Evolutionary conservation across 2,797 vertebrate species (phyloP), one percentile per base, ranked within the genome.

Genomic region (Odontamblyopus lacepedii): DNA sequence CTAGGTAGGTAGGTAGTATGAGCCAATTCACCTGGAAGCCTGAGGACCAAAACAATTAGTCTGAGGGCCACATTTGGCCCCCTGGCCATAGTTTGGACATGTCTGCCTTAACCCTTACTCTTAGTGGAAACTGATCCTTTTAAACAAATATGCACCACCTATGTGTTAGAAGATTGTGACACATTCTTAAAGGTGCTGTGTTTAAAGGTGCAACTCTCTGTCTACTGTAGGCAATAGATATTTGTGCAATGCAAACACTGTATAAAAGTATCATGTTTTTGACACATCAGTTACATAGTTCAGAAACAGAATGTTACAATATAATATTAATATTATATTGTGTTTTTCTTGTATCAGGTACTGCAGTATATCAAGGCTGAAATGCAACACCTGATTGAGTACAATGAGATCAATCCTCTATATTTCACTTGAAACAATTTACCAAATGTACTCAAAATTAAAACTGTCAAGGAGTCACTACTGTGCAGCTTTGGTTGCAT

Each of bases 101-200:
- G 23, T 23, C 23, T 23, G 23, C 38, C 12, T 64, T 64, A 15
- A 63, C 35, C 4, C 35, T n/a, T n/a, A 11, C 12, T 65, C 1
- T 65, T 65, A 48, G 26, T 66, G 44, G 29, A 27, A 65, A 30
- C 38, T 16, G 62, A 63, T 4, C 35, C 62, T 41, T 63, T 56
- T 38, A 63, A 38, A 11, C 38, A 23, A 41, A 26, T 41, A 38
- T 41, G 62, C 62, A 12, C 35, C 16, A 12, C 35, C 16, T 12
- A 13, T 64, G 38, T 63, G 62, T 63, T 5, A 41, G 30, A 29
- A 30, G 12, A 60, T 5, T 29, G 23, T 38, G 63, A 23, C 26
- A 51, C 23, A 66, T 66, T 27, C 44, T 50, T 41, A 13, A 63
- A 19, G 5, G n/a, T 26, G 61, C 12, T 11, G 32, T 41, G 5